These are phyloP conservation scores for Drosophila lacicola DNA, from an alignment of 2,888 invertebrate species.

Conservation along the genomic window DNA sequence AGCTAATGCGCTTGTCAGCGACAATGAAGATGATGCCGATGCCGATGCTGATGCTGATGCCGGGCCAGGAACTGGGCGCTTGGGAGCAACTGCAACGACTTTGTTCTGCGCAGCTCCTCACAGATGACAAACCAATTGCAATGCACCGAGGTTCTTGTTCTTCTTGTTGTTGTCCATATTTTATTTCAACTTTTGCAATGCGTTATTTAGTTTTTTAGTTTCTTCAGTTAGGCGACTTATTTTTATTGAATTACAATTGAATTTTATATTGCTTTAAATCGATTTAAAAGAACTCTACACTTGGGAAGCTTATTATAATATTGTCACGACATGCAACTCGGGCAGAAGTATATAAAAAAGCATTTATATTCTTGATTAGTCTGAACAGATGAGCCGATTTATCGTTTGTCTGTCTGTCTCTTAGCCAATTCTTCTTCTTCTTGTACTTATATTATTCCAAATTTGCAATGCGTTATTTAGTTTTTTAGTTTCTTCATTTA, in stretches of 20 bases:
- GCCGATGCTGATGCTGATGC: constrained; percentile 26
- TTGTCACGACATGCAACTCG: too few species aligned
- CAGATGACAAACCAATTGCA: constrained; percentile 73
- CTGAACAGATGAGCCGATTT: too few species aligned
- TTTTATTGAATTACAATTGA: not conserved
- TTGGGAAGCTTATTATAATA: too few species aligned
- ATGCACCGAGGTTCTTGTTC: constrained; percentile 69
- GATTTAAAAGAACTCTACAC: too few species aligned
- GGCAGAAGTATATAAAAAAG: too few species aligned
- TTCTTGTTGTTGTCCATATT: constrained; percentile 60
- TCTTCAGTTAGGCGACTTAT: not conserved
- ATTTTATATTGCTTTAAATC: not conserved
- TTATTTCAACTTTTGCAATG: not conserved
- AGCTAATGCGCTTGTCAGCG: constrained; percentile 25
- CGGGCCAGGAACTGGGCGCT: constrained; percentile 32
- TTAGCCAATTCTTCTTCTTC: too few species aligned
- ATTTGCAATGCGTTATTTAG: constrained; percentile 2
- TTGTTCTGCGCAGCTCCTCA: constrained; percentile 47
- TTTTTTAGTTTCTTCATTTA: not conserved
- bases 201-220: not conserved
- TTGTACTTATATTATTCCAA: too few species aligned
- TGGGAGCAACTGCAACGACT: constrained; percentile 40
- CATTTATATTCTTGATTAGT: too few species aligned
- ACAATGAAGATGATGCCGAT: constrained; percentile 23
- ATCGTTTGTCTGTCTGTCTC: not conserved